Evolutionary conservation across 2,113 vertebrate genomes (phyloP), one percentile per base, ranked within the genome.

Genomic region (Grantiella picta): DNA sequence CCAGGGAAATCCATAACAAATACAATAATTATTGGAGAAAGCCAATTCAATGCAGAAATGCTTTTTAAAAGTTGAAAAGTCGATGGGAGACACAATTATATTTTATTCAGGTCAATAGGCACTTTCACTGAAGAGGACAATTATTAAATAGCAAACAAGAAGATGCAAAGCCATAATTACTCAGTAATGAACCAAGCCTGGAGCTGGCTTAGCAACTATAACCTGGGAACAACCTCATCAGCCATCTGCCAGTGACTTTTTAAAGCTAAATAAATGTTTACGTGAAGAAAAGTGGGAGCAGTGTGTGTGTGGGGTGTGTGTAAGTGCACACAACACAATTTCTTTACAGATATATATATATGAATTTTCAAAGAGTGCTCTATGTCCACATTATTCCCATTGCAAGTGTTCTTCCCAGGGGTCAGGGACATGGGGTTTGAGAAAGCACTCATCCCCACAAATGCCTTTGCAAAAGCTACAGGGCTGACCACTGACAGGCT

Each of bases 71-170:
- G 56, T 45, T 92, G 73, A 60, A 94, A 87, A 87, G 56, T 44
- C 82, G 8, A 91, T 86, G 28, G 12, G 69, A 95, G 82, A 81
- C 68, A 90, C 59, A 87, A 85, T 82, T 91, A 75, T 81, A 38
- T 91, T 96, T 84, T 77, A 54, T 78, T 86, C 69, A 31, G 78
- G 84, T 95, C 92, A 95, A 94, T 73, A 92, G 77, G 24, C 65
- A 86, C 79, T 91, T 90, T 95, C 81, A 86, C 50, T 88, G 82
- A 85, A 86, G 73, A 93, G 84, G 78, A 87, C 56, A 80, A 73
- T 73, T 95, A 88, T 20, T 95, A 77, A 92, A 86, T 31, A 87
- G 65, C 86, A 93, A 95, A 93, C 28, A 86, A 69, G 88, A 90
- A 76, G 88, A 71, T 91, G 49, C 82, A 85, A 85, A 86, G 66